Percentiles rank a stretch among this genome's conserved stretches.
phyloP scores from a whole-genome alignment of 2,113 vertebrate genomes.

The Urocitellus parryii region DNA sequence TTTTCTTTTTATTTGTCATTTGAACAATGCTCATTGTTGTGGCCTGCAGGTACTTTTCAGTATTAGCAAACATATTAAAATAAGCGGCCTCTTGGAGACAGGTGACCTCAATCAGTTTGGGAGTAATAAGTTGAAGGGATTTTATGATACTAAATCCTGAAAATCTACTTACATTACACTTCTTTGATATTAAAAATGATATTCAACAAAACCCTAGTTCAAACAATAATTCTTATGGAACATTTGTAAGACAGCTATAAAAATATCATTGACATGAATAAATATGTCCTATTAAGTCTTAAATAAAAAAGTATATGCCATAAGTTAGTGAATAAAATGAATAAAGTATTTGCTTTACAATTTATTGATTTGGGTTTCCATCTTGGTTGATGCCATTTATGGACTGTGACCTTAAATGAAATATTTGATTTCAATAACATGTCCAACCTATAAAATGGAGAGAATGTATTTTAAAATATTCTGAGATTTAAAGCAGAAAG shows the following conservation, averaged over 20 bases:
- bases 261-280: neutral
- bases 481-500: neutral
- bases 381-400: neutral
- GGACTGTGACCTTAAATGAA: neutral
- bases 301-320: neutral
- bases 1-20: constrained; percentile 43
- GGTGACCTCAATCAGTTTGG: neutral
- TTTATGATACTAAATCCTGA: neutral
- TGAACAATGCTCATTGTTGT: constrained; percentile 54
- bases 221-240: neutral
- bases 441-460: neutral
- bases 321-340: neutral
- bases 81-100: neutral
- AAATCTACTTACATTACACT: constrained; percentile 28
- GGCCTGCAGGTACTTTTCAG: neutral
- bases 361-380: neutral
- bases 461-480: neutral
- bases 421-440: neutral
- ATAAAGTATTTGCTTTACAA: neutral
- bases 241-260: neutral
- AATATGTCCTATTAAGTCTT: neutral
- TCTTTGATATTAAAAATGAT: neutral
- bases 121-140: neutral
- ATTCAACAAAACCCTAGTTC: neutral
- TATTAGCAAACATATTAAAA: constrained; percentile 29